A percentile compares a stretch with the other conserved stretches of the same genome.
Conservation (phyloP, 2,113 vertebrate genomes). For the Hippocampus zosterae region DNA sequence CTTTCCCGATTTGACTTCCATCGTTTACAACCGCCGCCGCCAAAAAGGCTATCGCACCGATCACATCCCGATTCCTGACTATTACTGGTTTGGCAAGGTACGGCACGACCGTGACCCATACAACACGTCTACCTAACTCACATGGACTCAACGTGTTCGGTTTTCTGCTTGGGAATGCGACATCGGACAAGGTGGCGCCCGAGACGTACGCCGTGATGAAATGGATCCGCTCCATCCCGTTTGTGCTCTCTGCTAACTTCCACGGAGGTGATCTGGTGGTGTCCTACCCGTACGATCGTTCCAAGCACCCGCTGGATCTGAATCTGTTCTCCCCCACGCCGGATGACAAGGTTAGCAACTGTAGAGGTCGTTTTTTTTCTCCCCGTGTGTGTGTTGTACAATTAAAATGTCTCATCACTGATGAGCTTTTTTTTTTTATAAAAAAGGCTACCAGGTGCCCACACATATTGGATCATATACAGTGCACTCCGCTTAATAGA, state of each 20-base stretch:
- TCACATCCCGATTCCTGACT: slow-evolving; percentile 87
- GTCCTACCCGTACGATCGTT: slow-evolving; percentile 91
- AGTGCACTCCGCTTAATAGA: too few relatives aligned
- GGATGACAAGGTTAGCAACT: slow-evolving; percentile 81
- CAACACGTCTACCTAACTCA: not conserved
- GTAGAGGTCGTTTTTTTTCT: too few relatives aligned
- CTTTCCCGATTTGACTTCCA: slow-evolving; percentile 88
- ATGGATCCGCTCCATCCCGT: slow-evolving; percentile 94
- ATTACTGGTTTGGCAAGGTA: slow-evolving; percentile 97
- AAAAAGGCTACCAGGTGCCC: not conserved
- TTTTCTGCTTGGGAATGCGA: not conserved
- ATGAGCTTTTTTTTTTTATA: not conserved
- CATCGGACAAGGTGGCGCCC: slow-evolving; percentile 79
- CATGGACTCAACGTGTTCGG: not conserved
- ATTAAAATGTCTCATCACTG: not conserved
- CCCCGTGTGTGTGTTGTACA: too few relatives aligned
- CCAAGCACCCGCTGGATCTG: slow-evolving; percentile 78
- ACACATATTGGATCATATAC: too few relatives aligned
- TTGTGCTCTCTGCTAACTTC: slow-evolving; percentile 90
- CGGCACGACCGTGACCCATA: slow-evolving; percentile 33
- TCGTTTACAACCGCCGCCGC: slow-evolving; percentile 76
- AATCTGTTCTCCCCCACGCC: slow-evolving; percentile 86
- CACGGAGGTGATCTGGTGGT: slow-evolving; percentile 88
- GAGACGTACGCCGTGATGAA: slow-evolving; percentile 94
- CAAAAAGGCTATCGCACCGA: slow-evolving; percentile 71